Base-by-base conservation (phyloP, 2,797 vertebrate genomes). In the Amblyraja radiata region DNA sequence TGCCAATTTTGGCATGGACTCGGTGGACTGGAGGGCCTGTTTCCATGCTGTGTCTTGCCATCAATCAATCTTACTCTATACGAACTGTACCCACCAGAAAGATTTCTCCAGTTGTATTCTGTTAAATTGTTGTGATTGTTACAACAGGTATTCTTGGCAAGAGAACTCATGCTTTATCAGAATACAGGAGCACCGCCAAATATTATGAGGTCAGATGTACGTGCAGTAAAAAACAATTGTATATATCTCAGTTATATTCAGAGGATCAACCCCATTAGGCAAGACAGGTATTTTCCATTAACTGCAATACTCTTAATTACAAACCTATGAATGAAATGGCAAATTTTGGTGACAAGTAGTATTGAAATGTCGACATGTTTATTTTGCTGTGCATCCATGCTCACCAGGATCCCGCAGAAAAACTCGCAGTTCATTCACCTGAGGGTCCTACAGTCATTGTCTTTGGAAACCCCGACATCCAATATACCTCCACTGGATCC, bases 341-440 rank as follows among this genome's bases (percentile, higher is more conserved):
- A 28, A 74, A 92, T 74, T 76, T 92, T 23, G 46, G 71, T 91
- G 10, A 6, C n/a, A 91, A 91, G 71, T 91, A 46, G 65, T 91
- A 73, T 39, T 71, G 88, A 46, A 91, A 23, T 91, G 11, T 73
- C 25, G 68, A 46, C 65, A 91, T 25, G 36, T 73, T 65, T 88
- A 73, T 92, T 28, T 23, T 16, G 39, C 90, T 92, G 39, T 76
- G 90, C 2, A 76, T 46, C 68, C 84, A 65, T 21, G 16, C 84
- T 68, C 84, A 88, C 61, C 84, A 88, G n/a, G 61, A 21, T 63
- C 13, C 28, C 6, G 58, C 61, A 88, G 18, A 6, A 88, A 46
- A 68, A 65, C 16, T 88, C 84, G 13, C 84, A 65, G 28, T 18
- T 88, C n/a, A 32, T 65, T 65, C 58, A 88, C 32, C 32, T 63